Base-by-base conservation (phyloP, 1,140 invertebrate species). In the Cherax destructor region DNA sequence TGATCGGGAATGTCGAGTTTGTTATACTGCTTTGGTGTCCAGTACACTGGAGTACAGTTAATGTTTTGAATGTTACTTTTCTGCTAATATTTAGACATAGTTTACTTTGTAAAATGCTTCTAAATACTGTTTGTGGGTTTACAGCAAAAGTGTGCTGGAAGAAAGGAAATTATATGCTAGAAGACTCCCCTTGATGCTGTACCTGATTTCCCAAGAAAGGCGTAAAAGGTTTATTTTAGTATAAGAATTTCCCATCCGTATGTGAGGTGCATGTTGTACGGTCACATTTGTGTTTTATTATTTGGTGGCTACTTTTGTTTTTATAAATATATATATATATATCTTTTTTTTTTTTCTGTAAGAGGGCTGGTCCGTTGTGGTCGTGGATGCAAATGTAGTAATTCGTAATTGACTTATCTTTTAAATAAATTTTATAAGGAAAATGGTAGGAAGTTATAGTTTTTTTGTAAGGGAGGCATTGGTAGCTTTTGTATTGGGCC, bases 161-260 rank as follows among this genome's bases (percentile, higher is more conserved):
- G 24, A 49, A 78, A 72, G 47, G 47, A 59, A 41, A 21, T 52
- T n/a, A 78, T 77, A 56, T 86, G 13, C 30, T 78, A 30, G 74
- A 52, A 77, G 24, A 61, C 72, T 61, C 72, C 18, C 30, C 69
- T 72, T 76, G 49, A 86, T 86, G 85, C 87, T 89, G 87, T 89
- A 89, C 87, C 87, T 89, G 87, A 89, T 89, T 83, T 89, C 79
- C 86, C 65, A 81, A 72, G 87, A 76, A 83, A 74, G 80, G 80
- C 69, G 69, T 89, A 72, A 89, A 89, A 89, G 69, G 72, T 89
- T 89, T 89, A 89, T 89, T 89, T 89, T 89, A 89, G 87, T 89
- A 89, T 89, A 83, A 89, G 87, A 74, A 89, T 72, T 81, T 89
- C 87, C 87, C 87, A 89, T 89, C 87, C 76, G 77, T 89, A 77